Evolutionary conservation across 2,888 invertebrate species (phyloP).

Genomic region (Xestia c-nigrum): DNA sequence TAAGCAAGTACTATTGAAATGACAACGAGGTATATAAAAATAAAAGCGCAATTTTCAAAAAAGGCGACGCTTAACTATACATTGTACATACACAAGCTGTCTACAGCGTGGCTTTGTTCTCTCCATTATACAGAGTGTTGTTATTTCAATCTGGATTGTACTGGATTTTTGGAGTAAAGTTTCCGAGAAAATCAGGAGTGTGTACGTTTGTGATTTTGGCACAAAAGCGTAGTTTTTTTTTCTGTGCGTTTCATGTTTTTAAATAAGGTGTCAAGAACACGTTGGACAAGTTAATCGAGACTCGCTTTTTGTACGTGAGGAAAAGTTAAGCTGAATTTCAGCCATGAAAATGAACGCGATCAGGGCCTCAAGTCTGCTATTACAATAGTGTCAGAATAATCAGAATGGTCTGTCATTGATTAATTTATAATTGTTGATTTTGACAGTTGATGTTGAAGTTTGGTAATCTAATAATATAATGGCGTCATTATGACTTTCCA

Average conservation of each 20-base stretch:
- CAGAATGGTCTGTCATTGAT: no score
- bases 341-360: neutral
- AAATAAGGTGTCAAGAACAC: constrained; percentile 16
- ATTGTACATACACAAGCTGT: neutral
- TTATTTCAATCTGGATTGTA: constrained; percentile 27
- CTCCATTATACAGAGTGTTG: neutral
- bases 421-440: no score
- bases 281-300: neutral
- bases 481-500: no score
- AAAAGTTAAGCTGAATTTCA: neutral
- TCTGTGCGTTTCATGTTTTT: constrained; percentile 26
- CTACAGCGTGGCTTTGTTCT: constrained; percentile 17
- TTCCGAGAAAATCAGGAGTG: constrained; percentile 24
- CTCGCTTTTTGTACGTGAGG: neutral
- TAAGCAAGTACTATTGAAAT: neutral
- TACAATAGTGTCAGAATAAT: no score
- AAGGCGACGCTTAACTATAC: neutral
- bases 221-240: constrained; percentile 13
- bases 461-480: no score
- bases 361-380: neutral
- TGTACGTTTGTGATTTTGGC: constrained; percentile 23
- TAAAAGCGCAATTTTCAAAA: constrained; percentile 5
- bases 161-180: neutral
- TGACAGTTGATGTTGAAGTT: no score
- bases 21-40: neutral